phyloP scores from a whole-genome alignment of 2,888 invertebrate species.

The Alitta virens region DNA sequence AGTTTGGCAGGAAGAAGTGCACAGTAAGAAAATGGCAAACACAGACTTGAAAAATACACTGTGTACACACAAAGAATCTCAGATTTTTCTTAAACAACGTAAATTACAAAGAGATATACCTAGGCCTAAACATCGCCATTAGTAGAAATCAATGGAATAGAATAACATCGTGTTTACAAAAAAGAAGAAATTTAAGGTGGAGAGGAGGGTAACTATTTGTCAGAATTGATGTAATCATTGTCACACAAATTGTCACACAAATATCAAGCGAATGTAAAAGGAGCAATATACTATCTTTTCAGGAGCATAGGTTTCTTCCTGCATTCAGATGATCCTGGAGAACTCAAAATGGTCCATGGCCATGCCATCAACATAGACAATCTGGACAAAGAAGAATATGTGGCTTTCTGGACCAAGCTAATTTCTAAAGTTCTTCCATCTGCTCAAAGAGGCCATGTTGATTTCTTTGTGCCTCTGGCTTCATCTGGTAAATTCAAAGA shows the following conservation, averaged over 20 bases:
- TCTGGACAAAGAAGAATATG: constrained; percentile 36
- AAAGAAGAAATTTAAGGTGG: no score
- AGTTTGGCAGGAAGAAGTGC: constrained; percentile 47
- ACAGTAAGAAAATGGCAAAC: constrained; percentile 31
- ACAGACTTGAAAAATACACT: no score
- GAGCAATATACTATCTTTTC: no score
- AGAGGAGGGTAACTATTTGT: no score
- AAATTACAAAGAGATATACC: no score
- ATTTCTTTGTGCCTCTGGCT: constrained; percentile 50
- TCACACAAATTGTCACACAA: no score
- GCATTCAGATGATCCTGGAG: constrained; percentile 44
- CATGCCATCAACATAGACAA: constrained; percentile 41
- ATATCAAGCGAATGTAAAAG: no score
- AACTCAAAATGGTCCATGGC: constrained; percentile 45
- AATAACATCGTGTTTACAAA: no score
- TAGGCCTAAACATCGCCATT: no score
- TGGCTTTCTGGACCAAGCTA: constrained; percentile 48
- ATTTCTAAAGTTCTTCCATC: constrained; percentile 40
- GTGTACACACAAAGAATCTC: background rate
- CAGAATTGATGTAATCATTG: no score
- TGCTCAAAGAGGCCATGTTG: constrained; percentile 47
- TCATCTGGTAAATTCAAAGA: constrained; percentile 39
- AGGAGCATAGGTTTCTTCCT: constrained; percentile 53
- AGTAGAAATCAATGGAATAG: no score
- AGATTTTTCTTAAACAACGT: background rate